Percentiles rank a stretch among this genome's conserved stretches.
Evolutionary conservation across 2,113 vertebrate genomes (phyloP).

Genomic region (Sclerurus mexicanus): DNA sequence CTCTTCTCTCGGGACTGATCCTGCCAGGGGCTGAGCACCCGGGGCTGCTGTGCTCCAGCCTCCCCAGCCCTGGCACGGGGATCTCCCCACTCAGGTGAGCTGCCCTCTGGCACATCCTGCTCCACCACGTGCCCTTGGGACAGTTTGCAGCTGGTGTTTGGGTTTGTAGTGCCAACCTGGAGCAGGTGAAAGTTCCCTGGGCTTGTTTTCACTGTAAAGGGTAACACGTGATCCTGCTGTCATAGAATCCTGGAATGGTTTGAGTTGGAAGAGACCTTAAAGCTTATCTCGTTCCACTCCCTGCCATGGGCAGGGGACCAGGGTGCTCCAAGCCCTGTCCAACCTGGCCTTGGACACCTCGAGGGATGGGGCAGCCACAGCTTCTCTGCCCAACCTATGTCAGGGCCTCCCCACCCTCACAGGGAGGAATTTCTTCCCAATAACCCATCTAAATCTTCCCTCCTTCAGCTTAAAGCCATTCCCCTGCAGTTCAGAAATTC

Average conservation of each 20-base stretch:
- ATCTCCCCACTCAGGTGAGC: not conserved
- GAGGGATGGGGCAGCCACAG: not conserved
- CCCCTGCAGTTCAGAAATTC: not conserved
- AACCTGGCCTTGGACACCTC: not conserved
- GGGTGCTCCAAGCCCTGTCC: not conserved
- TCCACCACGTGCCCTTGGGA: fast-evolving
- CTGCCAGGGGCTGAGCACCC: not conserved
- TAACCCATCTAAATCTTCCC: not conserved
- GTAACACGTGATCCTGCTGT: not conserved
- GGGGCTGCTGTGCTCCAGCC: not conserved
- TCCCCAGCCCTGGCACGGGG: not conserved
- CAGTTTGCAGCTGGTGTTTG: not conserved
- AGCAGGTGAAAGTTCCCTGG: not conserved
- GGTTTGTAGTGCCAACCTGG: not conserved
- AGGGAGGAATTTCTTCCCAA: not conserved
- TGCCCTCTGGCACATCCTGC: fast-evolving
- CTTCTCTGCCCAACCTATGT: not conserved
- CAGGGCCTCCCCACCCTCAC: not conserved
- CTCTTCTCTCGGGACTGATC: not conserved
- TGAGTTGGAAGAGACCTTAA: not conserved
- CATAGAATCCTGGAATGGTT: not conserved
- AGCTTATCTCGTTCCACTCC: not conserved
- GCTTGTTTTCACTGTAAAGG: not conserved
- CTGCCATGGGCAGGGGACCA: not conserved
- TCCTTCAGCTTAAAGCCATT: not conserved